phyloP scores from a whole-genome alignment of 1,140 invertebrate species.

The Nilaparvata lugens region DNA sequence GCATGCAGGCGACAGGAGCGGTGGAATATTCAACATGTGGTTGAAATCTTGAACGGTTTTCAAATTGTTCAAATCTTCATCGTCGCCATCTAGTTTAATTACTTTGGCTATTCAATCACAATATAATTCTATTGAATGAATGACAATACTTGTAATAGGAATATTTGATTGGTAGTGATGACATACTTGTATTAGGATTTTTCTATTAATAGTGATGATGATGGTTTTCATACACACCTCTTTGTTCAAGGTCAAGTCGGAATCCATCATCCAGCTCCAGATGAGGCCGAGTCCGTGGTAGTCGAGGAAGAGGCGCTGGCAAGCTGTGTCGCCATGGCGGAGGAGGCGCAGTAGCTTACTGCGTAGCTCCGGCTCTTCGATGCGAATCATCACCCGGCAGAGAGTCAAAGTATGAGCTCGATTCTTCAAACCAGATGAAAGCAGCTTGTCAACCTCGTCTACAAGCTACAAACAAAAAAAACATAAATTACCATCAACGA shows the following conservation, averaged over 20 bases:
- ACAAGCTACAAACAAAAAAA: slow-evolving; percentile 49
- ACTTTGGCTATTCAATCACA: no score
- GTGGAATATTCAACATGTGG: no score
- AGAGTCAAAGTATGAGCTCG: slow-evolving; percentile 78
- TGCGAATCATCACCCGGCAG: slow-evolving; percentile 84
- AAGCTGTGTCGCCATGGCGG: slow-evolving; percentile 63
- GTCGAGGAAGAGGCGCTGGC: slow-evolving; percentile 81
- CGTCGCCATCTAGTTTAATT: no score
- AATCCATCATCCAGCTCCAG: slow-evolving; percentile 84
- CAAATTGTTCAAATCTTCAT: no score
- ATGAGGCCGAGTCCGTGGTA: slow-evolving; percentile 86
- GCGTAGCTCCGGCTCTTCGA: slow-evolving; percentile 66
- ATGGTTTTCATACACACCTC: slow-evolving; percentile 35
- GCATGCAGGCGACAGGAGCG: no score
- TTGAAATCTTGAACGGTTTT: no score
- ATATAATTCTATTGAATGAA: no score
- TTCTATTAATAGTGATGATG: no score
- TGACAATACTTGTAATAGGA: no score
- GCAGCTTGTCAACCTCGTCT: slow-evolving; percentile 66
- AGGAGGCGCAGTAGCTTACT: slow-evolving; percentile 54
- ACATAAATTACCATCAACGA: not conserved
- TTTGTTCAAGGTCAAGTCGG: slow-evolving; percentile 40
- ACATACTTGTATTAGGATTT: no score
- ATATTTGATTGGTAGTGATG: no score
- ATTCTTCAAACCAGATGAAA: slow-evolving; percentile 69